Base-by-base conservation (phyloP, 1,140 invertebrate species). In the Aphaenogaster ashmeadi region DNA sequence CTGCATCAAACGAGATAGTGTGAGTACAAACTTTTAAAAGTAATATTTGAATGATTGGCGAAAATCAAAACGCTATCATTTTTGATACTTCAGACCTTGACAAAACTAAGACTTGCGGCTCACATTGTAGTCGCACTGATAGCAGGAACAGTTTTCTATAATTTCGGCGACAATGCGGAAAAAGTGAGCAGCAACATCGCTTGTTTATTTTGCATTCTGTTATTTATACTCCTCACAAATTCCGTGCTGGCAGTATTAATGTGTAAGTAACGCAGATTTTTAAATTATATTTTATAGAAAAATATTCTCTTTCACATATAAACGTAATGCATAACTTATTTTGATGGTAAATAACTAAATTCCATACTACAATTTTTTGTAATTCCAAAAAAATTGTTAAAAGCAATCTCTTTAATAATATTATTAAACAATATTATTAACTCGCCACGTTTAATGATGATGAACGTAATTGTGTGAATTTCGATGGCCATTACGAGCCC, bases 241-340 rank as follows among this genome's bases (percentile, higher is more conserved):
- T 96, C 98, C 0, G 98, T 99, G 98, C 98, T 98, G 1, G 98
- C 98, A 52, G 97, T 99, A 72, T 96, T 98, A 74, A 98, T 98
- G 71, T 99, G 98, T 98, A 96, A 97, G 97, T 91, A 7, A 21
- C 21, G 83, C 0, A 5, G 2, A 58, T 38, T 33, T 27, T n/a
- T 71, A 60, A 44, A 15, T 77, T 44, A 0, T 21, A 15, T 27
- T 1, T 50, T 2, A 5, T 21, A 21, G 21, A 21, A 21, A 21
- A 21, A 69, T 33, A 27, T 62, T 69, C 4, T 54, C 8, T 54
- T 38, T 21, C 21, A 58, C 3, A 0, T 71, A 58, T 41, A 8
- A 60, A 86, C 0, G 2, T 64, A 78, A 72, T 38, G 21, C 13
- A 62, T 60, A 38, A 54, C 50, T 21, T 0, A 21, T 54, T 74